Evolutionary conservation across 2,888 invertebrate genomes (phyloP).

Genomic region (Lithodes maja): DNA sequence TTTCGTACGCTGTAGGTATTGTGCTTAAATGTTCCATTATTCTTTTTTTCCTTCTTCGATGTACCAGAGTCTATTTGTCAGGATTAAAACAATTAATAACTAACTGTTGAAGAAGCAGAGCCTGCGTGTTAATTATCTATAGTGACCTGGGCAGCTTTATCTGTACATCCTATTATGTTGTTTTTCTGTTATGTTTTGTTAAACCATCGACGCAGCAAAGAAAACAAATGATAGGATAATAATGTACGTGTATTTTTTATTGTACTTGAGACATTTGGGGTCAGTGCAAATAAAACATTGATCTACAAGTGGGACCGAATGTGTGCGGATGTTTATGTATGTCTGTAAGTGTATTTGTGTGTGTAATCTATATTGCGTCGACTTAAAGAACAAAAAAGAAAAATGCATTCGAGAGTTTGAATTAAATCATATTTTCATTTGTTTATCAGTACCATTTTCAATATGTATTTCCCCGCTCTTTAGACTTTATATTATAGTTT

Average conservation of each 20-base stretch:
- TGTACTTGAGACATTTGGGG: background rate
- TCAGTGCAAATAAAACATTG: background rate
- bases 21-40: slow-evolving; percentile 66
- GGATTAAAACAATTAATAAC: slow-evolving; percentile 18
- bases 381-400: slow-evolving; percentile 24
- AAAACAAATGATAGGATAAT: background rate
- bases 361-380: background rate
- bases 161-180: slow-evolving; percentile 44
- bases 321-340: background rate
- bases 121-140: slow-evolving; percentile 39
- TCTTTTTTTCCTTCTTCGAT: slow-evolving; percentile 51
- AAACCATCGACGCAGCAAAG: slow-evolving; percentile 31
- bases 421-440: background rate
- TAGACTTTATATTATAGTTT: background rate
- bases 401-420: background rate
- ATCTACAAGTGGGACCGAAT: background rate
- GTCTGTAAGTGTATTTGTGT: background rate
- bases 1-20: slow-evolving; percentile 68
- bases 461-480: background rate
- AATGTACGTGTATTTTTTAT: background rate
- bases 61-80: slow-evolving; percentile 60
- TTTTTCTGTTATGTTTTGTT: slow-evolving; percentile 53
- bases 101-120: slow-evolving; percentile 34
- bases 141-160: slow-evolving; percentile 59
- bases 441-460: background rate